Base-by-base conservation (phyloP, 2,797 vertebrate genomes). In the Catharus ustulatus region DNA sequence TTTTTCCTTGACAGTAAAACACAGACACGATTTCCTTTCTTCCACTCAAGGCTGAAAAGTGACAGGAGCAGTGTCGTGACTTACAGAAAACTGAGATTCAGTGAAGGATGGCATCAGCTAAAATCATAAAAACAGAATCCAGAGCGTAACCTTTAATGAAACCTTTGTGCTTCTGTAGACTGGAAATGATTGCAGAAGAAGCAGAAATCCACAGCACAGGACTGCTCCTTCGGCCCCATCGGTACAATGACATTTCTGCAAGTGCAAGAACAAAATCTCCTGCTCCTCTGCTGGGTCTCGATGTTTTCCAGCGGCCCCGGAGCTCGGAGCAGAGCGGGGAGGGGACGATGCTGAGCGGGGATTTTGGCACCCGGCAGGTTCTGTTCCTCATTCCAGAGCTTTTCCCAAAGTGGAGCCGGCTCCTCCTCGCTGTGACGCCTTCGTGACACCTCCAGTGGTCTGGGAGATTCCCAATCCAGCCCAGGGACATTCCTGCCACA, bases 361-460 rank as follows among this genome's bases (percentile, higher is more conserved):
- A 3, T 40, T 27, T 6, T 10, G 52, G 20, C 54, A 45, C 51
- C 23, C 0, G 27, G 5, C 4, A 20, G 48, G 8, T 16, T 5
- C 3, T 7, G 21, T 6, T 21, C 38, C 18, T 12, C 45, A 1
- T 3, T 6, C 1, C 15, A 15, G 51, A 18, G 61, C 72, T 57
- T 5, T 18, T 42, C 14, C 29, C 61, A 16, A 23, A 22, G 49
- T 15, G 18, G 27, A 4, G 7, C 7, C 0, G 2, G 49, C 49
- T 18, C 21, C 20, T 91, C 61, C 61, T 30, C 2, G 5, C 23
- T 6, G 1, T 0, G 43, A 16, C 5, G 2, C 52, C n/a, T n/a
- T 5, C 2, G 30, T 24, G 57, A 18, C 14, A 5, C 32, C 45
- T 0, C 32, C 27, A 16, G 1, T 1, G 32, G 3, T 21, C 5